Evolutionary conservation across 1,140 invertebrate genomes (phyloP).

Genomic region (Zaprionus gabonicus): DNA sequence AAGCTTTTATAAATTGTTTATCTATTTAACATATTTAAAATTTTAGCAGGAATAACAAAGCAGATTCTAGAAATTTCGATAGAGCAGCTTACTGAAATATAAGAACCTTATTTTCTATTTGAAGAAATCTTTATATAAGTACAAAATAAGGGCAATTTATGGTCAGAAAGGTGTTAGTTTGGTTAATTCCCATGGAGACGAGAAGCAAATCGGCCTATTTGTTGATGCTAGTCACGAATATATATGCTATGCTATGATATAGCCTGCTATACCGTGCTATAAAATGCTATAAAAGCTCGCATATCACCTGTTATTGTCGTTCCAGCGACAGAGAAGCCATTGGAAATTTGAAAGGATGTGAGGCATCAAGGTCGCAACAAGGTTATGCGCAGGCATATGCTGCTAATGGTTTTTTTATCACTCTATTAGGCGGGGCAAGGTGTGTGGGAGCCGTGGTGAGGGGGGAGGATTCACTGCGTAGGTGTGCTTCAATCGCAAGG

Average conservation of each 20-base stretch:
- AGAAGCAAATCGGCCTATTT: too few species aligned
- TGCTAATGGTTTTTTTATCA: constrained; percentile 25
- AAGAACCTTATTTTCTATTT: too few species aligned
- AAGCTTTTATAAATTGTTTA: too few species aligned
- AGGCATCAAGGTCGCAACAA: background rate
- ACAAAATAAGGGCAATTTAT: too few species aligned
- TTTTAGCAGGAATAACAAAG: too few species aligned
- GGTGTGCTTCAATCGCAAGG: constrained; percentile 21
- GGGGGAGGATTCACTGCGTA: background rate
- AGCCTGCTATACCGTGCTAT: background rate
- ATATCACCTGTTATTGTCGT: background rate
- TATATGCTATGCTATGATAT: background rate
- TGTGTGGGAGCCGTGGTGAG: background rate
- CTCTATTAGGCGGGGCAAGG: constrained; percentile 19
- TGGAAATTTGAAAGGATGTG: background rate
- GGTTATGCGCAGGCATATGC: constrained; percentile 7
- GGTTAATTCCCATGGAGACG: too few species aligned
- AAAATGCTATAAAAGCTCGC: background rate
- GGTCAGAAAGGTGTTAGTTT: too few species aligned
- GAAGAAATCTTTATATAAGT: too few species aligned
- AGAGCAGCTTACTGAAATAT: too few species aligned
- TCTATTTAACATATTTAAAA: too few species aligned
- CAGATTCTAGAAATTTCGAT: too few species aligned
- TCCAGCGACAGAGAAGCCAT: too few species aligned
- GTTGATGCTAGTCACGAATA: background rate